Percentiles rank a stretch among this genome's conserved stretches.
Conservation (phyloP, 2,888 invertebrate species). For the Hydropsyche betteni region DNA sequence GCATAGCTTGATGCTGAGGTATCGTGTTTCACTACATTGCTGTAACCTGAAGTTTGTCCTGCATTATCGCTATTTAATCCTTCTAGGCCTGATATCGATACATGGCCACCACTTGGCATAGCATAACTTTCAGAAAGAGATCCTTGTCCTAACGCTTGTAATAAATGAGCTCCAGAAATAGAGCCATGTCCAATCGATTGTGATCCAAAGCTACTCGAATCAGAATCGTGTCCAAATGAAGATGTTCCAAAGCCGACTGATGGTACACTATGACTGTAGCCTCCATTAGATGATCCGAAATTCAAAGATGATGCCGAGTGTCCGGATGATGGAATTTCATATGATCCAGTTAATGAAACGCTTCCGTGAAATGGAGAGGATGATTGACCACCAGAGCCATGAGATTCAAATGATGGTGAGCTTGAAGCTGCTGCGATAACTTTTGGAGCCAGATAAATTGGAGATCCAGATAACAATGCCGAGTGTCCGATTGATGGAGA, state of each 20-base stretch:
- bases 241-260: conserved; percentile 18
- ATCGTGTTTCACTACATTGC: conserved; percentile 38
- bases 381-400: neutral
- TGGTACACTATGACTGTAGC: conserved; percentile 53
- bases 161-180: conserved; percentile 20
- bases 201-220: conserved; percentile 41
- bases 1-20: conserved; percentile 51
- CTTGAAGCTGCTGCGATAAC: conserved; percentile 54
- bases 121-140: conserved; percentile 27
- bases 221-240: conserved; percentile 35
- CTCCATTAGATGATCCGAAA: conserved; percentile 54
- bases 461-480: conserved; percentile 36
- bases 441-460: conserved; percentile 57
- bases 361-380: conserved; percentile 47
- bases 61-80: conserved; percentile 30
- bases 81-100: conserved; percentile 35
- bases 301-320: conserved; percentile 48
- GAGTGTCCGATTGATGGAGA: conserved; percentile 33
- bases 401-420: conserved; percentile 24
- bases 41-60: conserved; percentile 33
- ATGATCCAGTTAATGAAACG: conserved; percentile 48
- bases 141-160: conserved; percentile 12
- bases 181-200: conserved; percentile 42
- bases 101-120: conserved; percentile 51
- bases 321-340: conserved; percentile 49